Evolutionary conservation across 2,113 vertebrate species (phyloP).

Genomic region (Cnemophilus loriae): DNA sequence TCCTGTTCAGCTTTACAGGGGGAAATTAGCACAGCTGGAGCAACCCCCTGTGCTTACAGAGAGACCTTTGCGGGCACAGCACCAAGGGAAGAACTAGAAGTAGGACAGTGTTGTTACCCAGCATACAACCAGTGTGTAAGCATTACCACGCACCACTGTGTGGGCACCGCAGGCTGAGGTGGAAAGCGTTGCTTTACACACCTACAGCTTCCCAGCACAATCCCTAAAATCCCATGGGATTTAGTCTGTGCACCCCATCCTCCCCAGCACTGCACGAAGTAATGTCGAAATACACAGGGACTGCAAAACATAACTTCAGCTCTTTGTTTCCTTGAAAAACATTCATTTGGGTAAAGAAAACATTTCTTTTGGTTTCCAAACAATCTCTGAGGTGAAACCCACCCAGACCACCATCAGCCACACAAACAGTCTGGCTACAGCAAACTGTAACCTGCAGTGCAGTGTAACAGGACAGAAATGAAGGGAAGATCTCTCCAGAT

Average conservation of each 20-base stretch:
- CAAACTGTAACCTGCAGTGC: background rate
- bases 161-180: background rate
- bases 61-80: background rate
- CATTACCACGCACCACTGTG: background rate
- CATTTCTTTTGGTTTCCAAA: background rate
- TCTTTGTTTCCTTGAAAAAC: background rate
- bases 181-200: background rate
- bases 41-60: background rate
- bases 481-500: background rate
- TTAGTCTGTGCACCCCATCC: background rate
- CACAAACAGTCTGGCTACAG: background rate
- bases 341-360: background rate
- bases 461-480: background rate
- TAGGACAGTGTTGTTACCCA: no score
- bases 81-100: background rate
- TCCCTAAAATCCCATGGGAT: background rate
- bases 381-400: background rate
- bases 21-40: background rate
- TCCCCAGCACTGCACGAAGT: fast-evolving
- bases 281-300: background rate
- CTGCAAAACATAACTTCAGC: background rate
- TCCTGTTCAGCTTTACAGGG: background rate
- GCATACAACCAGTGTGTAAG: background rate
- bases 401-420: background rate
- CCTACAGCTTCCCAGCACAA: background rate